phyloP scores from a whole-genome alignment of 2,888 invertebrate genomes.

The Dicranocentrus wangi region DNA sequence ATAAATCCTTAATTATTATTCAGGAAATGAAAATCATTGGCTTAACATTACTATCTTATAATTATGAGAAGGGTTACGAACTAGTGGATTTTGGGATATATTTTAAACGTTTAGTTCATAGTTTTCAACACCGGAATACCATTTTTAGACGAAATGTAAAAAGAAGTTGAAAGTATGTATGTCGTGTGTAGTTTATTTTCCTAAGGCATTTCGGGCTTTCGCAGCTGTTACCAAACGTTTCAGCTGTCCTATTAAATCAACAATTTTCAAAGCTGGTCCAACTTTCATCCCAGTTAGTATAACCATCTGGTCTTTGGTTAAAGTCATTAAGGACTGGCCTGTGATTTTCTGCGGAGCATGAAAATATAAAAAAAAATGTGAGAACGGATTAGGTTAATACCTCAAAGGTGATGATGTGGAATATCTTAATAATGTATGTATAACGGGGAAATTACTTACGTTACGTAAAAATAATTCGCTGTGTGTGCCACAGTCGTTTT shows the following conservation, averaged over 20 bases:
- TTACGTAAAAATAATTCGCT: conserved; percentile 79
- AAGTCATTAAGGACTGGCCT: conserved; percentile 85
- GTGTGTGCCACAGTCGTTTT: conserved; percentile 85
- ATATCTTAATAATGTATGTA: too few relatives aligned
- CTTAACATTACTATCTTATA: too few relatives aligned
- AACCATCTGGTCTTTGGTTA: conserved; percentile 92
- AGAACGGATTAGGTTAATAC: too few relatives aligned
- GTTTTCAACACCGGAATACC: conserved; percentile 1
- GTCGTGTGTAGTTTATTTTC: conserved; percentile 38
- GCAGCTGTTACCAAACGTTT: conserved; percentile 86
- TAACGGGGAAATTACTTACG: conserved; percentile 75
- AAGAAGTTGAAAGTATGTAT: neutral
- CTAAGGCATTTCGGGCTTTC: conserved; percentile 67
- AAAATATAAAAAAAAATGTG: conserved; percentile 22
- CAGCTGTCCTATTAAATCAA: conserved; percentile 92
- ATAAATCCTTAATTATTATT: too few relatives aligned
- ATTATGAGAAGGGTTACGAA: too few relatives aligned
- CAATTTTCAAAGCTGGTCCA: conserved; percentile 94
- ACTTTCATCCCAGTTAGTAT: conserved; percentile 93
- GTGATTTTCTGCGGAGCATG: conserved; percentile 81
- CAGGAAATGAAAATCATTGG: too few relatives aligned
- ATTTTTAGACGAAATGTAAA: neutral
- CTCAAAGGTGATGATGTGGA: too few relatives aligned
- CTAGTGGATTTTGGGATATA: too few relatives aligned
- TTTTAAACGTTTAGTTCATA: neutral